Evolutionary conservation across 2,888 invertebrate genomes (phyloP).

Genomic region (Coelopa pilipes): DNA sequence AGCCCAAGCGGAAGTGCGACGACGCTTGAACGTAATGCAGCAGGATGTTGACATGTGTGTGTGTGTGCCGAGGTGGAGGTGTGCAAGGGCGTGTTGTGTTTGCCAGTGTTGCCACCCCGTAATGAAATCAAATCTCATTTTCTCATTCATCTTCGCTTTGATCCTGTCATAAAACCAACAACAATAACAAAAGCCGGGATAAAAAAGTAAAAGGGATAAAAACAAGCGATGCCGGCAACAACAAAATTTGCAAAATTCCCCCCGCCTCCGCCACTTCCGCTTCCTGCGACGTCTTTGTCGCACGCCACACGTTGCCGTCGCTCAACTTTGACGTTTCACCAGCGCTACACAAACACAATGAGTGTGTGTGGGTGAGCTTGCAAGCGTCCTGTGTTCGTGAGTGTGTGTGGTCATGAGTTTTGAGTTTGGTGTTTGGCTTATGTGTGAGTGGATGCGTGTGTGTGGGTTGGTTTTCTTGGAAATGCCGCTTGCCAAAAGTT

Average conservation of each 20-base stretch:
- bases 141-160: slow-evolving; percentile 1
- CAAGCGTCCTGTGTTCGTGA: no score
- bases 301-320: neutral
- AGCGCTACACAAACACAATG: no score
- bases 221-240: no score
- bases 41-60: neutral
- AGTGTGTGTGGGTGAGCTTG: no score
- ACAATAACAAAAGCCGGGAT: no score
- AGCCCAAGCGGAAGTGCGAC: no score
- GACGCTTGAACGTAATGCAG: no score
- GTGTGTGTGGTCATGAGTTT: no score
- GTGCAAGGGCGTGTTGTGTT: neutral
- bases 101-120: slow-evolving; percentile 8
- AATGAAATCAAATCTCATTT: slow-evolving; percentile 2
- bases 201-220: no score
- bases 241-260: no score
- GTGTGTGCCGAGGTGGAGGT: neutral
- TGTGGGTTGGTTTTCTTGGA: slow-evolving; percentile 1
- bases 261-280: neutral
- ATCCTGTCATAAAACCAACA: neutral
- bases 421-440: no score
- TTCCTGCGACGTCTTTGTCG: neutral
- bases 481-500: slow-evolving; percentile 13
- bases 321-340: neutral
- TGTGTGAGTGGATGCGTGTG: neutral